These are phyloP conservation scores for Drosophila albomicans DNA, from an alignment of 1,140 invertebrate species.

Conservation along the genomic window DNA sequence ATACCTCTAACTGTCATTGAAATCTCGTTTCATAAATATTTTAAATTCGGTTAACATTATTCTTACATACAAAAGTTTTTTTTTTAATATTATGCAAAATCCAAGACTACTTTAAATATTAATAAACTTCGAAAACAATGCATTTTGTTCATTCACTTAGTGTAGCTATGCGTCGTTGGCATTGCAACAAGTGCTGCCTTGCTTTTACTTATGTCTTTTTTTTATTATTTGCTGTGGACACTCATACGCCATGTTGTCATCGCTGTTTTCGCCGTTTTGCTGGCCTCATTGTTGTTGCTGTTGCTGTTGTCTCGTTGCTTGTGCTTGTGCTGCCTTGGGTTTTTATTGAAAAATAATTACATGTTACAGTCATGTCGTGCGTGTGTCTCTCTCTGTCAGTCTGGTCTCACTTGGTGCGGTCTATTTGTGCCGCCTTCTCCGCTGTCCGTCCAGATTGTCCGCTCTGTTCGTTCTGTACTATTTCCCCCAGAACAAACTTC, in stretches of 20 bases:
- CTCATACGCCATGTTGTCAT: constrained; percentile 77
- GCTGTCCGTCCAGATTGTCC: constrained; percentile 22
- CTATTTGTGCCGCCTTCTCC: constrained; percentile 67
- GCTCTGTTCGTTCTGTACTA: not conserved
- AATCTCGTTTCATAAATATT: no score
- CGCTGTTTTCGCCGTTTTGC: constrained; percentile 48
- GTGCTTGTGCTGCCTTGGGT: constrained; percentile 69
- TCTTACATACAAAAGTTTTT: no score
- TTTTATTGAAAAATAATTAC: constrained; percentile 84
- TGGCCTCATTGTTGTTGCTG: constrained; percentile 30
- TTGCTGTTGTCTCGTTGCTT: constrained; percentile 51
- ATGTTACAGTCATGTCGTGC: constrained; percentile 83
- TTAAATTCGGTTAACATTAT: no score
- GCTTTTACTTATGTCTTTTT: constrained; percentile 26
- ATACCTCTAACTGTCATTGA: no score
- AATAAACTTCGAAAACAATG: no score
- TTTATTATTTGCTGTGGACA: constrained; percentile 61
- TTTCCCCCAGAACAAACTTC: not conserved
- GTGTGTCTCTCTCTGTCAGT: constrained; percentile 60
- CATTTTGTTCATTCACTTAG: not conserved
- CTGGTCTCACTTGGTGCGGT: constrained; percentile 67
- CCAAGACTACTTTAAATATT: no score
- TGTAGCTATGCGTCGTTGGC: constrained; percentile 16
- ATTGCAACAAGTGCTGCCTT: constrained; percentile 16
- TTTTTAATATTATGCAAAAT: no score